Percentiles rank a stretch among this genome's conserved stretches.
Evolutionary conservation across 2,113 vertebrate species (phyloP).

Genomic region (Datnioides undecimradiatus): DNA sequence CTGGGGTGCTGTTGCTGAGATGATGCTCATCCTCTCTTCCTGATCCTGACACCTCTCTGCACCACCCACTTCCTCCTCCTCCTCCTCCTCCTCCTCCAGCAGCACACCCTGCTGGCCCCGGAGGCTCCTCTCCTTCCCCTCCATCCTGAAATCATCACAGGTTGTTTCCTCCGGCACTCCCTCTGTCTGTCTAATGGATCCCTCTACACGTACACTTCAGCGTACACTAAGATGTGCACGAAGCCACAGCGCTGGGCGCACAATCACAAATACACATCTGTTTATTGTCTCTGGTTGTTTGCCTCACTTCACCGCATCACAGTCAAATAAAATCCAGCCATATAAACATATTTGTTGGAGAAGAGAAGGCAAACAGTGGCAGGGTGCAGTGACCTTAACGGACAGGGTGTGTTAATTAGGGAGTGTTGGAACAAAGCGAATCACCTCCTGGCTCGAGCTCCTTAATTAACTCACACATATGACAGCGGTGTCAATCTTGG

Average conservation of each 20-base stretch:
- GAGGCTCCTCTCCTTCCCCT: slow-evolving; percentile 3
- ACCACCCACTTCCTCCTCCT: slow-evolving; percentile 37
- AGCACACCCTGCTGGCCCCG: slow-evolving; percentile 18
- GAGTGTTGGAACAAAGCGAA: too few relatives aligned
- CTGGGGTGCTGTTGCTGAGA: slow-evolving; percentile 62
- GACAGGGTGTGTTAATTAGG: neutral
- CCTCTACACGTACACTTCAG: neutral
- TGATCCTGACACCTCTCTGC: slow-evolving; percentile 53
- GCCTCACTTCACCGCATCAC: neutral
- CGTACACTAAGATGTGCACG: neutral
- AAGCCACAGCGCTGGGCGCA: neutral
- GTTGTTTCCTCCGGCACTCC: slow-evolving; percentile 4
- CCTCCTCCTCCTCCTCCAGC: slow-evolving; percentile 29
- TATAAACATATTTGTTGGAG: neutral
- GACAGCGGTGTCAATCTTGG: too few relatives aligned
- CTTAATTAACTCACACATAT: too few relatives aligned
- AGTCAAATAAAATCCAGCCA: neutral
- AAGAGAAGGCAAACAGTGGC: neutral
- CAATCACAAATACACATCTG: neutral
- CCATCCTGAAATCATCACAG: slow-evolving; percentile 17
- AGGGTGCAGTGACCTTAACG: neutral
- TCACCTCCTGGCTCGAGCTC: too few relatives aligned
- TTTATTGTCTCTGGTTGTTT: neutral
- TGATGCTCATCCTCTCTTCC: slow-evolving; percentile 54
- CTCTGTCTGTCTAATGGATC: slow-evolving; percentile 3